A percentile compares a stretch with the other conserved stretches of the same genome.
phyloP scores from a whole-genome alignment of 2,113 vertebrate species.

The Thunnus maccoyii region DNA sequence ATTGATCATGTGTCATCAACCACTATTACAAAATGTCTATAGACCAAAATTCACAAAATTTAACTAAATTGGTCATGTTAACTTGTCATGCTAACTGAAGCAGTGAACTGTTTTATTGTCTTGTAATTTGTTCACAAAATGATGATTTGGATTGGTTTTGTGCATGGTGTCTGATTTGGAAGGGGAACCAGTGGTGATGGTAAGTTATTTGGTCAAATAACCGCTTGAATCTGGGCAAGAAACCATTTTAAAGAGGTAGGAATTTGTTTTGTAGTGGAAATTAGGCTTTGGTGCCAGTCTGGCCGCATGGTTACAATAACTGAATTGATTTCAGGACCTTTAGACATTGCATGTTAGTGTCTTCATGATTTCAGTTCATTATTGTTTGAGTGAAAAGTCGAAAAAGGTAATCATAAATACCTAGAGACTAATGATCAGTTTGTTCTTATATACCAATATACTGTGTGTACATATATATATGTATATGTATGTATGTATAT shows the following conservation, averaged over 20 bases:
- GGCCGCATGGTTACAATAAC: constrained; percentile 33
- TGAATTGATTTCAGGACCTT: constrained; percentile 3
- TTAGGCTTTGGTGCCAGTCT: constrained; percentile 26
- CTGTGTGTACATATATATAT: not conserved
- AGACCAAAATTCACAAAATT: constrained; percentile 8
- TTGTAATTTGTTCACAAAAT: constrained; percentile 79
- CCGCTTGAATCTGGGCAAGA: constrained; percentile 69
- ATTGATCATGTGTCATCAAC: not conserved
- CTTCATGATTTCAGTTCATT: constrained; percentile 19
- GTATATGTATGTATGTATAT: not conserved
- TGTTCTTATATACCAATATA: too few relatives aligned
- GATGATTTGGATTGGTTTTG: constrained; percentile 54
- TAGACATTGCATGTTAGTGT: constrained; percentile 55
- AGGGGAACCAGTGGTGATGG: constrained; percentile 73
- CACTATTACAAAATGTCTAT: not conserved
- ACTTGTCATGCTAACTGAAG: not conserved
- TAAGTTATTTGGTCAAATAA: constrained; percentile 81
- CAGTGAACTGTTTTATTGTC: not conserved
- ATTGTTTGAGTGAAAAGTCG: not conserved
- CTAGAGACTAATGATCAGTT: too few relatives aligned
- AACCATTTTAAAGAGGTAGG: constrained; percentile 82
- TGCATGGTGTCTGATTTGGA: constrained; percentile 81
- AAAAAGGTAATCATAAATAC: not conserved
- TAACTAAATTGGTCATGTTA: not conserved
- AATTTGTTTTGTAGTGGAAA: constrained; percentile 60